phyloP scores from a whole-genome alignment of 2,888 invertebrate genomes.

The Branchellion lobata region DNA sequence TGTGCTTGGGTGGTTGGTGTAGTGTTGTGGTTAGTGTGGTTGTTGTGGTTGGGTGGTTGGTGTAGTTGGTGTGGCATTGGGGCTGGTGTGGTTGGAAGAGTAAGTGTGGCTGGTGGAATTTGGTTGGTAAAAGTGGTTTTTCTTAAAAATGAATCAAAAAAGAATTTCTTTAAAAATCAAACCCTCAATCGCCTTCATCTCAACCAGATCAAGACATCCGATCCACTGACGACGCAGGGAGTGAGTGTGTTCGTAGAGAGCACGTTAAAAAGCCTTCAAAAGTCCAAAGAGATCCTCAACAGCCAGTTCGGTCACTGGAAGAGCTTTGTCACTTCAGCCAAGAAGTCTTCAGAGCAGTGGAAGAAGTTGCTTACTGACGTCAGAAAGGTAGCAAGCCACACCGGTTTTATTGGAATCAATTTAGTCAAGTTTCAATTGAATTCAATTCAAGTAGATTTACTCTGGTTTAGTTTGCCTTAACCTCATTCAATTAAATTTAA shows the following conservation, averaged over 20 bases:
- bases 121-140: no score
- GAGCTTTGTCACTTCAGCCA: constrained; percentile 67
- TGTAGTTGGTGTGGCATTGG: no score
- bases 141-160: neutral
- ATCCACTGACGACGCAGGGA: constrained; percentile 13
- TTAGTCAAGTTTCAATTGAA: neutral
- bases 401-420: neutral
- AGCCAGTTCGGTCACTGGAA: constrained; percentile 74
- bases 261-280: constrained; percentile 53
- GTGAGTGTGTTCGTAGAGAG: constrained; percentile 33
- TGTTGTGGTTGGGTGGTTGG: no score
- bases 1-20: no score
- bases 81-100: no score
- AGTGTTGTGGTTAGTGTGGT: no score
- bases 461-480: no score
- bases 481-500: no score
- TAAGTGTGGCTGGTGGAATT: no score
- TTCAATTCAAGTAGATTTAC: neutral
- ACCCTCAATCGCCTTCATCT: no score
- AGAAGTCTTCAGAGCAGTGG: constrained; percentile 65
- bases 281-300: constrained; percentile 64
- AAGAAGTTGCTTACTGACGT: constrained; percentile 68
- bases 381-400: constrained; percentile 66
- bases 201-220: constrained; percentile 24
- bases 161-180: neutral